phyloP scores from a whole-genome alignment of 1,140 invertebrate genomes.

The Tetramorium parvispinum region DNA sequence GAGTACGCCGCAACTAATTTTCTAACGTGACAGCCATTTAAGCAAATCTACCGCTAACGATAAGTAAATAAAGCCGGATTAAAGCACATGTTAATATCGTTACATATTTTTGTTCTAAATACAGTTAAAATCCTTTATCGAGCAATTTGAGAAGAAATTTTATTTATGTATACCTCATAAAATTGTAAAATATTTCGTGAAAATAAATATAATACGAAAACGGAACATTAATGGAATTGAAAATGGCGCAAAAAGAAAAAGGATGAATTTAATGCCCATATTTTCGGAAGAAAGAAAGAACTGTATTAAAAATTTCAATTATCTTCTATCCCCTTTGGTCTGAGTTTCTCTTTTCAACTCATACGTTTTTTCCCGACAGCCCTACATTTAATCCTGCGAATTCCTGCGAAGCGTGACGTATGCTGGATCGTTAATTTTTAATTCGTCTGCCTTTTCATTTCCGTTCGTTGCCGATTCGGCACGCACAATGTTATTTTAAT shows the following conservation, averaged over 20 bases:
- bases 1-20: constrained; percentile 4
- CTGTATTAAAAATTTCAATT: constrained; percentile 43
- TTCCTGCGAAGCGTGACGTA: constrained; percentile 70
- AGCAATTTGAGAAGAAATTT: not conserved
- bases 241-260: not conserved
- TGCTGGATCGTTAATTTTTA: constrained; percentile 72
- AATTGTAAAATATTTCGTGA: constrained; percentile 35
- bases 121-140: not conserved
- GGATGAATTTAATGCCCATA: not conserved
- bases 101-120: not conserved
- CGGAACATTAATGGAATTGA: not conserved
- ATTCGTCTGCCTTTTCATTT: constrained; percentile 63
- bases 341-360: constrained; percentile 33
- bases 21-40: constrained; percentile 3
- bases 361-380: constrained; percentile 4
- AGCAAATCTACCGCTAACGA: constrained; percentile 13
- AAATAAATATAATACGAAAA: not conserved
- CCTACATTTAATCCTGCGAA: constrained; percentile 60
- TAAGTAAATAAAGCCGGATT: constrained; percentile 18
- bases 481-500: constrained; percentile 73
- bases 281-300: not conserved
- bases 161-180: not conserved
- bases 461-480: constrained; percentile 67
- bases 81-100: not conserved
- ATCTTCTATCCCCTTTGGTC: not conserved